Percentiles rank a stretch among this genome's conserved stretches.
phyloP scores from a whole-genome alignment of 2,888 invertebrate species.

The Acronicta aceris region DNA sequence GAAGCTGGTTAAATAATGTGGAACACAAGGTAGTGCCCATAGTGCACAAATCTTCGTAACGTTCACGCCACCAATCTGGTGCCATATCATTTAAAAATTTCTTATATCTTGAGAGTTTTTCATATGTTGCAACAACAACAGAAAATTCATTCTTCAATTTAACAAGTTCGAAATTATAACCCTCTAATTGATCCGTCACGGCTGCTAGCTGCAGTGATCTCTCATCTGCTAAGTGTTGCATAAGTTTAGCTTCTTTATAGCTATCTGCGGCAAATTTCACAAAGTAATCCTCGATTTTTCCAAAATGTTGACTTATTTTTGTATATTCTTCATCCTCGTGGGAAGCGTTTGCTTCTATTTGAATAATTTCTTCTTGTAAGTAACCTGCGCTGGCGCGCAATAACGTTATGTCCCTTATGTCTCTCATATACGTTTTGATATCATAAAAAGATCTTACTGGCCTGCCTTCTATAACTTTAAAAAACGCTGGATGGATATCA shows the following conservation, averaged over 20 bases:
- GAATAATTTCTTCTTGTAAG: slow-evolving; percentile 59
- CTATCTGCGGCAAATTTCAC: slow-evolving; percentile 54
- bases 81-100: slow-evolving; percentile 57
- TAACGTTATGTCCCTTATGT: slow-evolving; percentile 60
- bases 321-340: slow-evolving; percentile 53
- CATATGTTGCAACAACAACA: slow-evolving; percentile 47
- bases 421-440: slow-evolving; percentile 60
- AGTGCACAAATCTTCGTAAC: slow-evolving; percentile 26
- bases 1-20: not conserved
- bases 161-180: slow-evolving; percentile 51
- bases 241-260: slow-evolving; percentile 51
- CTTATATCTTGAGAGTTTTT: slow-evolving; percentile 57
- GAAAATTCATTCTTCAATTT: slow-evolving; percentile 58
- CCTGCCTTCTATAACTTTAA: slow-evolving; percentile 63
- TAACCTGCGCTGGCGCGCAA: slow-evolving; percentile 60
- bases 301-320: slow-evolving; percentile 34
- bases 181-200: slow-evolving; percentile 50
- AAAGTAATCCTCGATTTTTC: slow-evolving; percentile 48
- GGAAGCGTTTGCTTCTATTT: slow-evolving; percentile 43
- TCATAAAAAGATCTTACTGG: slow-evolving; percentile 59
- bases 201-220: slow-evolving; percentile 39
- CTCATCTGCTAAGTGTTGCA: slow-evolving; percentile 46
- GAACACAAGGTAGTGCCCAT: slow-evolving; percentile 1
- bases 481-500: slow-evolving; percentile 63
- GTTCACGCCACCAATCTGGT: slow-evolving; percentile 53